Conservation (phyloP, 2,797 vertebrate genomes). For the Diceros bicornis region DNA sequence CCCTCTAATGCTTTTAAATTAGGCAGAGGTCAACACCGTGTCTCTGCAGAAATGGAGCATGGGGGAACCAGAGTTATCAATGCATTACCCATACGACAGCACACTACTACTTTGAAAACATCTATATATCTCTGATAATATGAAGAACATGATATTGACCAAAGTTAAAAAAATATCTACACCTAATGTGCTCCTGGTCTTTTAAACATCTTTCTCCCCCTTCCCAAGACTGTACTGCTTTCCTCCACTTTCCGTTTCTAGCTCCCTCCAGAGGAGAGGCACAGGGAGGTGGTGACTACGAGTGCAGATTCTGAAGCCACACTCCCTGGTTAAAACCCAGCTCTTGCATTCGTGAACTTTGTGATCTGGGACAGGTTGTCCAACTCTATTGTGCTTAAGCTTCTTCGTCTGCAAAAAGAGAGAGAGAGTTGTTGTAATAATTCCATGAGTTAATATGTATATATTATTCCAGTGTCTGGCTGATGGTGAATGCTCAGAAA, state of each 20-base stretch:
- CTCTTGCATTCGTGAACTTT: not conserved
- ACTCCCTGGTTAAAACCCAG: not conserved
- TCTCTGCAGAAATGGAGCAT: not conserved
- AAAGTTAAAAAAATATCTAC: not conserved
- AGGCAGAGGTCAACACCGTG: not conserved
- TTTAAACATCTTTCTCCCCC: not conserved
- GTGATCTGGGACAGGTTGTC: not conserved
- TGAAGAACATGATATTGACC: not conserved
- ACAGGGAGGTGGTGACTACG: too few species aligned
- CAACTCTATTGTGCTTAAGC: not conserved
- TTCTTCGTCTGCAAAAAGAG: not conserved
- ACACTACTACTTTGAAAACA: not conserved
- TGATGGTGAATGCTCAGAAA: not conserved
- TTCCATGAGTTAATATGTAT: not conserved
- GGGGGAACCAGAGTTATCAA: not conserved
- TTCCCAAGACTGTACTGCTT: not conserved
- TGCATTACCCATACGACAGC: not conserved
- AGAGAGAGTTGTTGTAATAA: not conserved
- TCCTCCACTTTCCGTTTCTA: not conserved
- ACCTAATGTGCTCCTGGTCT: not conserved
- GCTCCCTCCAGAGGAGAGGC: not conserved
- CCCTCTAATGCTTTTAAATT: slow-evolving; percentile 31
- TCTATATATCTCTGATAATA: not conserved
- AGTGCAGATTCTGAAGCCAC: not conserved
- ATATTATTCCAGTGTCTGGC: not conserved